Percentiles rank a stretch among this genome's conserved stretches.
Conservation (phyloP, 2,888 invertebrate genomes). For the Noctua janthina region DNA sequence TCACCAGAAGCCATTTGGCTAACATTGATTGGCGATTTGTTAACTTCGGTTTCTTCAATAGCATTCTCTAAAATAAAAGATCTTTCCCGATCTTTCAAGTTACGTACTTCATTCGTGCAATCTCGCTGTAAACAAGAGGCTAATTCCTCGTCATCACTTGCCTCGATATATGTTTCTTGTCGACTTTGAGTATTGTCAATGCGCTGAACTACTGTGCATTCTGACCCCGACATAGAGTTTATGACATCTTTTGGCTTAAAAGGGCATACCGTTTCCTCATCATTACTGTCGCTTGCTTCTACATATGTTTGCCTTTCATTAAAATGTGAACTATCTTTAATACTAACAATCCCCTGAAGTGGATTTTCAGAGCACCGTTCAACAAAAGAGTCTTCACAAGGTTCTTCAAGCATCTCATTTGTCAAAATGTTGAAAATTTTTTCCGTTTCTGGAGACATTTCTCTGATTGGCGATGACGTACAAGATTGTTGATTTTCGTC, state of each 20-base stretch:
- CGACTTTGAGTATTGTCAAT: constrained; percentile 39
- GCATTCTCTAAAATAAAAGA: constrained; percentile 41
- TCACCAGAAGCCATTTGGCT: constrained; percentile 41
- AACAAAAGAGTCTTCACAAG: constrained; percentile 42
- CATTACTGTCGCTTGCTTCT: constrained; percentile 46
- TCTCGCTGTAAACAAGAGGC: constrained; percentile 44
- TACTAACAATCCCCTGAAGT: constrained; percentile 42
- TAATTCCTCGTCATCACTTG: constrained; percentile 45
- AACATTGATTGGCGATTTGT: constrained; percentile 42
- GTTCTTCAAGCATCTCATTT: constrained; percentile 43
- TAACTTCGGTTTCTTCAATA: constrained; percentile 39
- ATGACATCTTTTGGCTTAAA: constrained; percentile 44
- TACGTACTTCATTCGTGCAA: constrained; percentile 42
- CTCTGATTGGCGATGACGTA: constrained; percentile 47
- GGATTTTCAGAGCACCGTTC: constrained; percentile 40
- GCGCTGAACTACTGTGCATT: constrained; percentile 45
- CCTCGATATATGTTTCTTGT: constrained; percentile 42
- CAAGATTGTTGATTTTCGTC: constrained; percentile 48
- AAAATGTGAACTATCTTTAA: constrained; percentile 45
- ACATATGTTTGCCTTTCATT: constrained; percentile 40
- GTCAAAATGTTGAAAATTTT: constrained; percentile 42
- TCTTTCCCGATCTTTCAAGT: constrained; percentile 40
- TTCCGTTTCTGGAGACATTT: constrained; percentile 48
- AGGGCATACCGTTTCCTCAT: constrained; percentile 44
- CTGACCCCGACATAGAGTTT: constrained; percentile 39